A percentile compares a stretch with the other conserved stretches of the same genome.
Evolutionary conservation across 2,888 invertebrate genomes (phyloP).

Genomic region (Linyphia triangularis): DNA sequence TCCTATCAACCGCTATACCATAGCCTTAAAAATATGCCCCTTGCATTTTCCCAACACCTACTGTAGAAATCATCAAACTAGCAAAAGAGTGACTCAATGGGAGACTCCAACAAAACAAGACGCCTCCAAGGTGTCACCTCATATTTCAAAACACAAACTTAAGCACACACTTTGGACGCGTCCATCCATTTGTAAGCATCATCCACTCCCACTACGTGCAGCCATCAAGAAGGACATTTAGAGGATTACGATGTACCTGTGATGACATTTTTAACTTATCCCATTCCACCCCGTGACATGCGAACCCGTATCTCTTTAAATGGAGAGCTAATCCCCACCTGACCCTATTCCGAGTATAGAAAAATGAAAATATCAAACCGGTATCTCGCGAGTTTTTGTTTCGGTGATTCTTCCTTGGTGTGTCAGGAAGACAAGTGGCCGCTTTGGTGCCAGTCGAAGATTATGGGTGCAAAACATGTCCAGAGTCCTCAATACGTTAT

Average conservation of each 20-base stretch:
- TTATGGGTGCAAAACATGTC: neutral
- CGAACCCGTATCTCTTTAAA: neutral
- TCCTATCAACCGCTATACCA: too few relatives aligned
- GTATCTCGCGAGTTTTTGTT: too few relatives aligned
- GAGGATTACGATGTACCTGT: neutral
- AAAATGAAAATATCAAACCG: slow-evolving; percentile 58
- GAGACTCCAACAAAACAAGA: too few relatives aligned
- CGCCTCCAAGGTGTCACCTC: too few relatives aligned
- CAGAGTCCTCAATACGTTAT: neutral
- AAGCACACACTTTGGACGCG: too few relatives aligned
- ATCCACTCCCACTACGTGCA: neutral
- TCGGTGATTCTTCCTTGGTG: neutral
- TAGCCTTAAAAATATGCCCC: too few relatives aligned
- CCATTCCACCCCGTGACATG: neutral
- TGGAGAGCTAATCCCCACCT: neutral
- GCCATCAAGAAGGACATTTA: neutral
- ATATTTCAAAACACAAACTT: too few relatives aligned
- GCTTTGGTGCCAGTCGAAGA: neutral
- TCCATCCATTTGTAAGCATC: neutral
- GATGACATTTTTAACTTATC: slow-evolving; percentile 2
- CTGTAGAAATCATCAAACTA: too few relatives aligned
- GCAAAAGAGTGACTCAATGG: too few relatives aligned
- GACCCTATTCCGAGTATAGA: slow-evolving; percentile 9
- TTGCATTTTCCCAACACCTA: too few relatives aligned
- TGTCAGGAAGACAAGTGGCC: slow-evolving; percentile 14